Evolutionary conservation across 2,888 invertebrate genomes (phyloP), one percentile per base, ranked within the genome.

Genomic region (Hoplodrina ambigua): DNA sequence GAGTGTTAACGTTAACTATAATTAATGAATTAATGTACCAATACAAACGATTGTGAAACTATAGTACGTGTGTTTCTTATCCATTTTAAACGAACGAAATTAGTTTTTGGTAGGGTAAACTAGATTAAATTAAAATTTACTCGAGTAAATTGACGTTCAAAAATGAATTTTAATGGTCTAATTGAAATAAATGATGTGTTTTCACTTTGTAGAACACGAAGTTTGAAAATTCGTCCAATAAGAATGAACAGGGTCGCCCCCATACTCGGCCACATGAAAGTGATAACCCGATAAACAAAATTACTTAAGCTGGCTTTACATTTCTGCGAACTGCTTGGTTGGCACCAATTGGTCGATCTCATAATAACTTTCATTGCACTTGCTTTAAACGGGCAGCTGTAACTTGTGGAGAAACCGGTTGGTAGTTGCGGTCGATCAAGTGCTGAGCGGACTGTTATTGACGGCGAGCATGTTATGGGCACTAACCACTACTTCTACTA

Each of bases 341-440:
- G 63, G 57, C 67, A 64, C 76, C 84, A 74, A 74, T 75, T 78
- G 46, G 75, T 53, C 65, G 72, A 70, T 80, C 76, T 68, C 76
- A 79, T 83, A 79, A 84, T 84, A 83, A 84, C 86, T 85, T 85
- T 85, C 86, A 77, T 84, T 82, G 77, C 86, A 84, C 80, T 81
- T 85, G 86, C 76, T 75, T 57, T 70, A 62, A 80, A 67, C 64
- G 57, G 41, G 69, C 57, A 57, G 72, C 71, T 53, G 71, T 75
- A 72, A 72, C 60, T 68, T 55, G 59, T 57, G 30, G 53, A 13
- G 66, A 57, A 84, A 85, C 82, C 82, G 77, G 83, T 79, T 59
- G 30, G 1, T 15, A n/a, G 41, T 68, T 69, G 70, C 57, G 72
- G 69, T 78, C 60, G 69, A 70, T 77, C 71, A 70, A 74, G 66